A percentile compares a stretch with the other conserved stretches of the same genome.
Conservation (phyloP, 92 coral and sea anemone genomes). For the Phenganax subtilis region DNA sequence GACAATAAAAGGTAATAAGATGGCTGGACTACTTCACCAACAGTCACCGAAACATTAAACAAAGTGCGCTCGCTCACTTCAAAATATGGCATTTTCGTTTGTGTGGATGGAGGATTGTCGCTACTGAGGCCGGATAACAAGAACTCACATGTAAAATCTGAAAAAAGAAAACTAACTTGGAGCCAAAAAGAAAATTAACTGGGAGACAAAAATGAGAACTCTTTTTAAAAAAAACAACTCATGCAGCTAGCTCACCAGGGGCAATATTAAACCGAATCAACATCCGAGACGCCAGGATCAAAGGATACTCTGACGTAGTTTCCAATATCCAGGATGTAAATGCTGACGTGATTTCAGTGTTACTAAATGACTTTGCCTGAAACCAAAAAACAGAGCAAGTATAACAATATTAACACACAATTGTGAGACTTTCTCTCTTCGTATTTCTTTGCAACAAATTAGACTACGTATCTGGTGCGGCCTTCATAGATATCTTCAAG, state of each 20-base stretch:
- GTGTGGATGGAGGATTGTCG: constrained; percentile 54
- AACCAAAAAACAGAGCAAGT: neutral
- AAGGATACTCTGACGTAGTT: constrained; percentile 32
- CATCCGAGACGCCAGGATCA: constrained; percentile 32
- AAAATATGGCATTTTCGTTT: constrained; percentile 52
- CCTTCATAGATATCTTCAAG: no score
- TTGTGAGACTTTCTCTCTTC: no score
- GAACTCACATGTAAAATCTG: constrained; percentile 34
- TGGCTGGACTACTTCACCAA: constrained; percentile 53
- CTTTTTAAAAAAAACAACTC: neutral
- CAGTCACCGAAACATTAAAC: constrained; percentile 56
- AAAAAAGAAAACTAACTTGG: neutral
- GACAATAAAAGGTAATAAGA: constrained; percentile 27
- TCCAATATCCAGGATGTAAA: constrained; percentile 32
- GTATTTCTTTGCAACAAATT: no score
- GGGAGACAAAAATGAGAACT: neutral
- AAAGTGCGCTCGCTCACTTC: constrained; percentile 53
- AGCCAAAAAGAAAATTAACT: neutral
- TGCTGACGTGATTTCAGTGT: constrained; percentile 19
- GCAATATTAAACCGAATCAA: constrained; percentile 16
- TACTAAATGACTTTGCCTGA: constrained; percentile 9
- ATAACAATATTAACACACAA: neutral
- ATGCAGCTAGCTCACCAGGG: constrained; percentile 13
- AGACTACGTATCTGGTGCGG: no score
- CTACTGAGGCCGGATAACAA: constrained; percentile 47